Evolutionary conservation across 2,888 invertebrate genomes (phyloP), one percentile per base, ranked within the genome.

Genomic region (Cyclophora punctaria): DNA sequence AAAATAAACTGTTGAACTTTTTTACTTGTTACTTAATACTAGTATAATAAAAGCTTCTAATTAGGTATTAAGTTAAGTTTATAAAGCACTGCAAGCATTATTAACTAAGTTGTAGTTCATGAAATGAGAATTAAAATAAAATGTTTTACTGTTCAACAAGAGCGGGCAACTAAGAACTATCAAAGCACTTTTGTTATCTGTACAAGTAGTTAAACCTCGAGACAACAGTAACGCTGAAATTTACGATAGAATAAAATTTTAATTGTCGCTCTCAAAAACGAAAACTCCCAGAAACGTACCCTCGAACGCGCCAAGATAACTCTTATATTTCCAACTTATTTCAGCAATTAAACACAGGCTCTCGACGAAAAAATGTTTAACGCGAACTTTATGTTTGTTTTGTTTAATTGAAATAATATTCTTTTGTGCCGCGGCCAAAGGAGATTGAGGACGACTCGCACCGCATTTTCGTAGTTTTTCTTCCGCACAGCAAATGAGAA

Each of bases 371-470:
- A 69, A 68, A 67, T 64, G 66, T 53, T 59, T 59, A 50, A 61
- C 58, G 65, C 60, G 60, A 64, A 68, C 66, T 69, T 69, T 71
- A 60, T 66, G 67, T 67, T 65, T 69, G 64, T 66, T 58, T 66
- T 60, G 71, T 73, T 75, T 80, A 82, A 82, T 83, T 82, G 80
- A 81, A 81, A 83, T 81, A 80, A 83, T 80, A 82, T 81, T 80
- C 75, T 77, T 80, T 78, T 80, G 80, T 80, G 70, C 71, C 62
- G 67, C 66, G 69, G 71, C 74, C 71, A 77, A 75, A 78, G 74
- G 75, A 80, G 80, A 81, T 81, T 75, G 78, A 73, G 76, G 75
- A 68, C 63, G 75, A 76, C 67, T 71, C 75, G 74, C 73, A 74
- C 63, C 69, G 70, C 66, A 69, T 78, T 76, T 71, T 77, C 72